Conservation (phyloP, 2,888 invertebrate genomes). For the Hirtodrosophila confusa region DNA sequence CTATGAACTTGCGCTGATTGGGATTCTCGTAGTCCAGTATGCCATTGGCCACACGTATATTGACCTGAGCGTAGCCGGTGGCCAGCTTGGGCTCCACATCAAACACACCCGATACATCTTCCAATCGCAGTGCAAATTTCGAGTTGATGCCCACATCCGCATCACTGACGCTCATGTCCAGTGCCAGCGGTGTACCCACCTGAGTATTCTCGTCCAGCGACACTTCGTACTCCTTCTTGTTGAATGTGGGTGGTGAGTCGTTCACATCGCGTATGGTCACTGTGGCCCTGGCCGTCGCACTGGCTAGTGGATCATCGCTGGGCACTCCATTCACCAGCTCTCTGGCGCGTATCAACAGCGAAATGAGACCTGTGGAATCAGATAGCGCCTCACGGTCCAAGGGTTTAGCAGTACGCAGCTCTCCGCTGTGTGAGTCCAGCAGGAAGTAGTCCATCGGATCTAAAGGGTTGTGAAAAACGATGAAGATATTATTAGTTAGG, state of each 20-base stretch:
- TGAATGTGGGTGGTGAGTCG: slow-evolving; percentile 94
- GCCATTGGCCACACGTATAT: slow-evolving; percentile 91
- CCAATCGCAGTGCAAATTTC: slow-evolving; percentile 90
- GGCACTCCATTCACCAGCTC: slow-evolving; percentile 91
- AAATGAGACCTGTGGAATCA: slow-evolving; percentile 91
- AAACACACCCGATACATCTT: slow-evolving; percentile 92
- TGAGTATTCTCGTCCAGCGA: slow-evolving; percentile 93
- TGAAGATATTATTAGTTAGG: too few relatives aligned
- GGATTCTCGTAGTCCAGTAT: slow-evolving; percentile 95
- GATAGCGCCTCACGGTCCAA: slow-evolving; percentile 93
- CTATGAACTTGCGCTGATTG: slow-evolving; percentile 95
- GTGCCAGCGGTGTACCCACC: slow-evolving; percentile 91
- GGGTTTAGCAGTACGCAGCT: slow-evolving; percentile 92
- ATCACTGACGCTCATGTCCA: slow-evolving; percentile 94
- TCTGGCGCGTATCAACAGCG: slow-evolving; percentile 90
- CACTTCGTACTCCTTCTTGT: slow-evolving; percentile 91
- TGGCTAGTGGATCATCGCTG: slow-evolving; percentile 88
- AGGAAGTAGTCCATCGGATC: slow-evolving; percentile 95
- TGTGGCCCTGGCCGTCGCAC: slow-evolving; percentile 89
- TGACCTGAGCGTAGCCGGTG: slow-evolving; percentile 92
- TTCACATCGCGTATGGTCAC: slow-evolving; percentile 95
- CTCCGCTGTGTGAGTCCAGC: slow-evolving; percentile 91
- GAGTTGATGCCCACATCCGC: slow-evolving; percentile 94
- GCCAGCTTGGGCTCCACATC: slow-evolving; percentile 92
- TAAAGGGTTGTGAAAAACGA: slow-evolving; percentile 73